phyloP scores from a whole-genome alignment of 2,888 invertebrate species.

The Trichacis sp. region DNA sequence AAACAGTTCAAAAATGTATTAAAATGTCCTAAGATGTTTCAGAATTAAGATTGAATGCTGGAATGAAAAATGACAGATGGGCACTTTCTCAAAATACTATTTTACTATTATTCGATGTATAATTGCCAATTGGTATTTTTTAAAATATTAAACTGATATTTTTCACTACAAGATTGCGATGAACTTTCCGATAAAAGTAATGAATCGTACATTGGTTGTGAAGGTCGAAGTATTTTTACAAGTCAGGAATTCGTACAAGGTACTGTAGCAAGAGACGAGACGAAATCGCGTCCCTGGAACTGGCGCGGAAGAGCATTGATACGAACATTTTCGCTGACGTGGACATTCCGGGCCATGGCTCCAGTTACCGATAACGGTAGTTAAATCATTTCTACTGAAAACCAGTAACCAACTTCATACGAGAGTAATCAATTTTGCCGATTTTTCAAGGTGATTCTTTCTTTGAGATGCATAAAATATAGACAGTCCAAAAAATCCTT shows the following conservation, averaged over 20 bases:
- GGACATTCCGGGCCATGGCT: conserved; percentile 47
- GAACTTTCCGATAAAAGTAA: background rate
- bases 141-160: no score
- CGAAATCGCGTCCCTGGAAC: conserved; percentile 16
- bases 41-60: no score
- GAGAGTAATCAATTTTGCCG: conserved; percentile 10
- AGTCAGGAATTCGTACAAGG: background rate
- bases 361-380: conserved; percentile 52
- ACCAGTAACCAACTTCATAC: conserved; percentile 9
- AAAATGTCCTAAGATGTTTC: no score
- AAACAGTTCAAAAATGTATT: no score
- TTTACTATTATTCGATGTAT: no score
- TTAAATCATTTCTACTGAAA: conserved; percentile 53
- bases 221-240: background rate
- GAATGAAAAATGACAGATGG: no score
- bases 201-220: background rate
- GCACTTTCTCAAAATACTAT: no score
- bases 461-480: no score
- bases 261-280: conserved; percentile 12
- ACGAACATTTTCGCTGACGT: conserved; percentile 53
- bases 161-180: no score
- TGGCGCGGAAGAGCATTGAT: conserved; percentile 47
- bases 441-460: no score
- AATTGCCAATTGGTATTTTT: no score
- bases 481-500: no score